phyloP scores from a whole-genome alignment of 2,888 invertebrate species.

The Linnaemya vulpina region DNA sequence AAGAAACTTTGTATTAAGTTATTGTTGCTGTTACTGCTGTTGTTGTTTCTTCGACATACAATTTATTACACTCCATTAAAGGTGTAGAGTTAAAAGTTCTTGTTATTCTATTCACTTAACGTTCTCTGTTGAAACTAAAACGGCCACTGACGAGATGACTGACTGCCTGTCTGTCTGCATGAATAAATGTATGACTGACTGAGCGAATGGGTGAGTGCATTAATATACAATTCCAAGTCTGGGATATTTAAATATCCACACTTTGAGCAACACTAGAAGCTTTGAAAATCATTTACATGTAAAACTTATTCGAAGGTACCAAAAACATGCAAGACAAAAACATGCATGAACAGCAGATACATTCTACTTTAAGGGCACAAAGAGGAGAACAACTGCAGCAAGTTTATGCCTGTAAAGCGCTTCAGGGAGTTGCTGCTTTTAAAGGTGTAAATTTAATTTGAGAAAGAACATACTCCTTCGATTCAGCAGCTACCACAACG shows the following conservation, averaged over 20 bases:
- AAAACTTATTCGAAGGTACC: slow-evolving; percentile 9
- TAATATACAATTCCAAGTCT: slow-evolving; percentile 22
- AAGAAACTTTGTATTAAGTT: slow-evolving; percentile 26
- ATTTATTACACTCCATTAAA: slow-evolving; percentile 49
- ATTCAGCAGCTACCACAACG: neutral
- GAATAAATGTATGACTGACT: slow-evolving; percentile 4
- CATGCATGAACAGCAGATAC: neutral
- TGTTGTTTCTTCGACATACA: neutral
- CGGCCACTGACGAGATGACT: neutral
- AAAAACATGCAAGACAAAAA: neutral
- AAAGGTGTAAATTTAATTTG: slow-evolving; percentile 69
- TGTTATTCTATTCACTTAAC: slow-evolving; percentile 48
- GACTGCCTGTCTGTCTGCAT: neutral
- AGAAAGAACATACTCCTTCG: slow-evolving; percentile 50
- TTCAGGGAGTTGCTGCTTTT: slow-evolving; percentile 50
- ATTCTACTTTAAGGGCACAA: slow-evolving; percentile 8
- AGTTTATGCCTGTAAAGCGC: slow-evolving; percentile 20
- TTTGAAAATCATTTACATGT: slow-evolving; percentile 21
- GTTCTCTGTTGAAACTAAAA: neutral
- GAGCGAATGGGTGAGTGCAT: slow-evolving; percentile 14
- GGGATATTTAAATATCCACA: slow-evolving; percentile 19
- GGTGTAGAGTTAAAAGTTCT: slow-evolving; percentile 21
- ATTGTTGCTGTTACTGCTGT: slow-evolving; percentile 1
- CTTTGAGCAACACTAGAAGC: neutral
- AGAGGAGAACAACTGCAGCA: neutral